Conservation (phyloP, 1,140 invertebrate species). For the Chymomyza costata region DNA sequence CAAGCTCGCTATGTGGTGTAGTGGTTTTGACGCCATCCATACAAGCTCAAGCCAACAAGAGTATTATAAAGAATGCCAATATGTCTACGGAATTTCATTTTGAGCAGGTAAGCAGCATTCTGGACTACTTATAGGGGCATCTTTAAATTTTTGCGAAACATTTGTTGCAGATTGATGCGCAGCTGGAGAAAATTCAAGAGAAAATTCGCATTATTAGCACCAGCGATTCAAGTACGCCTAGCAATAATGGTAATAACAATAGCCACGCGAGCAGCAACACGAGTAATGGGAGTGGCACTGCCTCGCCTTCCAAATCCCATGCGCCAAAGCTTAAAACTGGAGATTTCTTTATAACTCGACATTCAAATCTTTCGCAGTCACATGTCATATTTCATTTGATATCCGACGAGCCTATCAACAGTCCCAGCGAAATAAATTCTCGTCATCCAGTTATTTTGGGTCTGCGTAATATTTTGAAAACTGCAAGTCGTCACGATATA, state of each 20-base stretch:
- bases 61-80: conserved; percentile 70
- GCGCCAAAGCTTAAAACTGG: conserved; percentile 84
- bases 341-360: conserved; percentile 95
- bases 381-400: conserved; percentile 97
- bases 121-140: neutral
- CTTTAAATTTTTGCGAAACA: neutral
- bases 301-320: conserved; percentile 51
- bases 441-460: conserved; percentile 96
- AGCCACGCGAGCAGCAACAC: conserved; percentile 3
- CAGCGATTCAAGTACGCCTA: conserved; percentile 43
- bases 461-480: conserved; percentile 95
- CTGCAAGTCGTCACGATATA: conserved; percentile 94
- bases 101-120: conserved; percentile 48
- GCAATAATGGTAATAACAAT: conserved; percentile 34
- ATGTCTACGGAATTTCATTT: conserved; percentile 74
- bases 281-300: conserved; percentile 36
- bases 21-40: conserved; percentile 89
- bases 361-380: conserved; percentile 96
- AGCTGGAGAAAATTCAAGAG: conserved; percentile 86
- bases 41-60: conserved; percentile 62
- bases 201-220: conserved; percentile 74
- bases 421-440: conserved; percentile 92
- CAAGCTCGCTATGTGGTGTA: conserved; percentile 90
- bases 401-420: conserved; percentile 82
- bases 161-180: conserved; percentile 86